A percentile compares a stretch with the other conserved stretches of the same genome.
Evolutionary conservation across 2,888 invertebrate genomes (phyloP).

Genomic region (Eudemis profundana): DNA sequence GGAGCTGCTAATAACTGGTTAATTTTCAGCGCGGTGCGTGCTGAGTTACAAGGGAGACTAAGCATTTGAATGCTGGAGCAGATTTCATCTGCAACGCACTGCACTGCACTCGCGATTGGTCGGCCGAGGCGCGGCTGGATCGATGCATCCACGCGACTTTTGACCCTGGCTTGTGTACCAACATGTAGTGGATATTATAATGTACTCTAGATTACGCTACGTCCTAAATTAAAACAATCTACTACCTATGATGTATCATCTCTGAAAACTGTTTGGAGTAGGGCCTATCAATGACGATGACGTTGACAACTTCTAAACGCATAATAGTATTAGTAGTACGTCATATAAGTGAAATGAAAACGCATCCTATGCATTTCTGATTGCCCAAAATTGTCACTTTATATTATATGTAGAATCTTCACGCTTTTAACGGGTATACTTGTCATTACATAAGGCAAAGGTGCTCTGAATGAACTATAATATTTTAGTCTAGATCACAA

Average conservation of each 20-base stretch:
- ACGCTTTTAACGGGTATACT: too few relatives aligned
- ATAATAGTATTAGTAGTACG: too few relatives aligned
- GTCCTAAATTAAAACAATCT: too few relatives aligned
- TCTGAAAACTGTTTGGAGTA: too few relatives aligned
- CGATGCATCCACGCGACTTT: slow-evolving; percentile 35
- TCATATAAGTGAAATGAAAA: neutral
- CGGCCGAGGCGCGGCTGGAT: slow-evolving; percentile 13
- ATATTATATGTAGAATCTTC: too few relatives aligned
- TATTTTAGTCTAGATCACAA: neutral
- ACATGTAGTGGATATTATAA: neutral
- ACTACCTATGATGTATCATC: too few relatives aligned
- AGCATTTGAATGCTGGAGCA: neutral
- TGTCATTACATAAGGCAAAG: too few relatives aligned
- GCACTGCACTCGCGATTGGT: slow-evolving; percentile 21
- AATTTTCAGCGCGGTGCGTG: neutral
- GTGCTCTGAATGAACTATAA: neutral
- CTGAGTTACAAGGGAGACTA: neutral
- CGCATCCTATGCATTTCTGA: too few relatives aligned
- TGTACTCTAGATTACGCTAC: neutral
- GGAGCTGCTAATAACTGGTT: neutral
- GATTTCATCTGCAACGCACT: slow-evolving; percentile 19
- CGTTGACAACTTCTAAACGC: too few relatives aligned
- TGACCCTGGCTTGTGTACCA: slow-evolving; percentile 1
- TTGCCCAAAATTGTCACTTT: too few relatives aligned
- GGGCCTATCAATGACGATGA: too few relatives aligned